These are phyloP conservation scores for Hydra vulgaris DNA, from an alignment of 30 jellyfish, hydroid and myxozoan species.

Conservation along the genomic window DNA sequence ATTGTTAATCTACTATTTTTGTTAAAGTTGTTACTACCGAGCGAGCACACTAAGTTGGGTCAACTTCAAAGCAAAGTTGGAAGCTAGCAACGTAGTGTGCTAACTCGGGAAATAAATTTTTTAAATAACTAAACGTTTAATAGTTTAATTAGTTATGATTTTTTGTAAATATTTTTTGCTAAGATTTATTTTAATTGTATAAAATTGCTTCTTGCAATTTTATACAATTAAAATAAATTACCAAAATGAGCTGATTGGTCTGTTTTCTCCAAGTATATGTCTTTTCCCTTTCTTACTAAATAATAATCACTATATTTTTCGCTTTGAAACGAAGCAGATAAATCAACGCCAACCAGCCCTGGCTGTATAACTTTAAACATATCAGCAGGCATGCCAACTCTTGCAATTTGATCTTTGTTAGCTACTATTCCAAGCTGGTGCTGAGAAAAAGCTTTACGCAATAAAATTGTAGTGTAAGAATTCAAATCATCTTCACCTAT, in stretches of 20 bases:
- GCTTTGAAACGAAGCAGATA: neutral
- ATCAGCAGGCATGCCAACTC: neutral
- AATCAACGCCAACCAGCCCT: neutral
- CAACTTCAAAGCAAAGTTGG: no score
- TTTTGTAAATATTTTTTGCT: no score
- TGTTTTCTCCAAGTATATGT: neutral
- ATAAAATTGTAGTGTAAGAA: neutral
- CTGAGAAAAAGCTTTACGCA: neutral
- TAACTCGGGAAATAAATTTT: no score
- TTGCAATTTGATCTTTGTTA: neutral
- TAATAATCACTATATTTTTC: neutral
- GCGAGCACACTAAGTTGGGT: no score
- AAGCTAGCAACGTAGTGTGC: no score
- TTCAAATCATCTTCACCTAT: neutral
- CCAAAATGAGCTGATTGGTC: neutral
- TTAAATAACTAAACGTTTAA: no score
- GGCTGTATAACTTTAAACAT: neutral
- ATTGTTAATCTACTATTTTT: no score
- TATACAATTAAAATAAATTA: no score
- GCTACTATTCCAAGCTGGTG: neutral
- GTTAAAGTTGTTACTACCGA: no score
- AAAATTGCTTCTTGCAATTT: no score
- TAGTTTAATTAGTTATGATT: no score
- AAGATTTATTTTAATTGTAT: no score
- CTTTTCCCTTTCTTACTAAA: neutral